phyloP scores from a whole-genome alignment of 2,797 vertebrate species.

The Leptatherina wallacei region DNA sequence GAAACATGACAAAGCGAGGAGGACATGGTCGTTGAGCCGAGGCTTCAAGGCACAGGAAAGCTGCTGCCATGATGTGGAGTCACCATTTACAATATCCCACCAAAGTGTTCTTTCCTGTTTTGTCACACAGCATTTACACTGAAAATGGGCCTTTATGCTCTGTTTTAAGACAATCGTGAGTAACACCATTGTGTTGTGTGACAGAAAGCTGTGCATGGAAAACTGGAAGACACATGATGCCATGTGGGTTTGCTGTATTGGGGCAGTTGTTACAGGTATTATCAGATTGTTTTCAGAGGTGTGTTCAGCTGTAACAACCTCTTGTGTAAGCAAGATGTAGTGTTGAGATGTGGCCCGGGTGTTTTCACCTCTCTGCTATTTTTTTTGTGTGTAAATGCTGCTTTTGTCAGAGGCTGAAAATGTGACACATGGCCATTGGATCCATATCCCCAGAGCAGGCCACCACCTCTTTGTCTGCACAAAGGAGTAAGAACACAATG shows the following conservation, averaged over 20 bases:
- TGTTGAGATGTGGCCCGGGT: constrained; percentile 29
- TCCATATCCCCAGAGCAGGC: background rate
- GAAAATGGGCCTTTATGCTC: background rate
- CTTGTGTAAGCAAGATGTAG: constrained; percentile 17
- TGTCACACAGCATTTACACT: constrained; percentile 10
- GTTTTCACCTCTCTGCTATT: constrained; percentile 1
- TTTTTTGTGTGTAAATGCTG: constrained; percentile 12
- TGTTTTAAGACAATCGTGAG: background rate
- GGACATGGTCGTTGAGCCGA: constrained; percentile 42
- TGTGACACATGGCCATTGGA: background rate
- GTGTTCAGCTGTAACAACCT: constrained; percentile 14
- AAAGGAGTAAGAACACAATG: background rate
- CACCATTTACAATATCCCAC: constrained; percentile 26
- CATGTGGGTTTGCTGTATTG: constrained; percentile 4
- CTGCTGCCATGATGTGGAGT: constrained; percentile 23
- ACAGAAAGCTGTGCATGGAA: background rate
- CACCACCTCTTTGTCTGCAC: background rate
- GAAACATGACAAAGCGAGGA: constrained; percentile 58
- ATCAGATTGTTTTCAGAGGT: constrained; percentile 28
- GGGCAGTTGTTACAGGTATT: constrained; percentile 12
- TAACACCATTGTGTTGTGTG: too few species aligned
- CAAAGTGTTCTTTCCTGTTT: constrained; percentile 33
- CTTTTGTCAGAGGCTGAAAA: background rate
- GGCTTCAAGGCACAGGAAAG: constrained; percentile 28
- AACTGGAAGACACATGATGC: constrained; percentile 9